Percentiles rank a stretch among this genome's conserved stretches.
Conservation (phyloP, 2,797 vertebrate genomes). For the Tiaroga cobitis region DNA sequence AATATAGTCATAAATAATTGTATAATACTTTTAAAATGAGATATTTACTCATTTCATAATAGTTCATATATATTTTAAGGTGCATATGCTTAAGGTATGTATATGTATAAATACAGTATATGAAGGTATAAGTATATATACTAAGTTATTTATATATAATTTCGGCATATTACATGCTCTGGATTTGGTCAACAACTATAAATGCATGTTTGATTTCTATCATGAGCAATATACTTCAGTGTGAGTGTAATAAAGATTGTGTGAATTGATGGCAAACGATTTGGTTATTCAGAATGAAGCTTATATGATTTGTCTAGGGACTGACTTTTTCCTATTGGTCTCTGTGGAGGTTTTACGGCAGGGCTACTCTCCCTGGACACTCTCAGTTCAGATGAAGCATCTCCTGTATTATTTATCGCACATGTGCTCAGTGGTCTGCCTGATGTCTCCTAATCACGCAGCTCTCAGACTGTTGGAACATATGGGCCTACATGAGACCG, state of each 20-base stretch:
- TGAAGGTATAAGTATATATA: no score
- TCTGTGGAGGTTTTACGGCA: slow-evolving; percentile 37
- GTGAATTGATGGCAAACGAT: slow-evolving; percentile 1
- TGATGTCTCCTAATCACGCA: slow-evolving; percentile 57
- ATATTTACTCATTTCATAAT: not conserved
- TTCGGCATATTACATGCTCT: not conserved
- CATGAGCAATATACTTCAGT: not conserved
- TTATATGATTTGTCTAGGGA: slow-evolving; percentile 36
- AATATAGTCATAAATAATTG: not conserved
- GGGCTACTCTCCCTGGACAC: slow-evolving; percentile 30
- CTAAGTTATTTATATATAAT: not conserved
- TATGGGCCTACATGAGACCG: not conserved
- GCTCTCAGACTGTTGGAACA: slow-evolving; percentile 41
- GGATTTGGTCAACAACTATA: not conserved
- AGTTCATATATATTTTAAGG: not conserved
- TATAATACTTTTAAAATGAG: not conserved
- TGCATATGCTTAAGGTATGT: no score
- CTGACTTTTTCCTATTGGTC: slow-evolving; percentile 36
- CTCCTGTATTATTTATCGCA: slow-evolving; percentile 58
- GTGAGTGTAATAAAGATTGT: not conserved
- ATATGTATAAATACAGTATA: no score
- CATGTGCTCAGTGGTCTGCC: slow-evolving; percentile 48
- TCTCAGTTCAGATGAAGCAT: slow-evolving; percentile 32
- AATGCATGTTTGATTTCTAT: not conserved
- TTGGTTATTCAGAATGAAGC: slow-evolving; percentile 15